Evolutionary conservation across 2,888 invertebrate genomes (phyloP).

Genomic region (Zeuzera pyrina): DNA sequence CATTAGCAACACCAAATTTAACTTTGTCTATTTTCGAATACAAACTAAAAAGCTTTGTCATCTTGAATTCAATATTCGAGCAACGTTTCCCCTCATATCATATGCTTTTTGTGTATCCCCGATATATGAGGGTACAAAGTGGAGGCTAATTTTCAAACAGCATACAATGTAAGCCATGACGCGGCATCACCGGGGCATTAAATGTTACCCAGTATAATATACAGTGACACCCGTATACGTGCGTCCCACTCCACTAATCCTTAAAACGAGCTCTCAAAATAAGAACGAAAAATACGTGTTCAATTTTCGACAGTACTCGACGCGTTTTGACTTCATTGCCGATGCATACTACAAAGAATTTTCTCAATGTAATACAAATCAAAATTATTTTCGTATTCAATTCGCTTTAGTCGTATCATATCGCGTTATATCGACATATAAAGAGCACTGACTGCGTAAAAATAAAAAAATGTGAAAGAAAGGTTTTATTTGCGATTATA

Average conservation of each 20-base stretch:
- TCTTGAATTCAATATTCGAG: too few relatives aligned
- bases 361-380: too few relatives aligned
- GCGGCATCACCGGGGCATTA: conserved; percentile 14
- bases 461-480: too few relatives aligned
- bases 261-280: conserved; percentile 11
- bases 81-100: neutral
- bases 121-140: neutral
- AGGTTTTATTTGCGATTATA: too few relatives aligned
- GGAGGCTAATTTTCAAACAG: conserved; percentile 11
- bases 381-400: too few relatives aligned
- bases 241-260: conserved; percentile 19
- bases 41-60: too few relatives aligned
- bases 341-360: too few relatives aligned
- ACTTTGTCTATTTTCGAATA: neutral
- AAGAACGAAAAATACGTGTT: conserved; percentile 11
- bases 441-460: too few relatives aligned
- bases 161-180: conserved; percentile 14
- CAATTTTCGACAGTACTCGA: conserved; percentile 9
- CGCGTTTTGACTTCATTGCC: conserved; percentile 3
- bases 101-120: conserved; percentile 1
- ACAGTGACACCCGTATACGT: conserved; percentile 12
- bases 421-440: too few relatives aligned
- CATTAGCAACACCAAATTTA: too few relatives aligned
- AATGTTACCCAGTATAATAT: conserved; percentile 6
- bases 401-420: too few relatives aligned